A percentile compares a stretch with the other conserved stretches of the same genome.
These are phyloP conservation scores for Halyomorpha halys DNA, from an alignment of 1,140 invertebrate species.

Conservation along the genomic window DNA sequence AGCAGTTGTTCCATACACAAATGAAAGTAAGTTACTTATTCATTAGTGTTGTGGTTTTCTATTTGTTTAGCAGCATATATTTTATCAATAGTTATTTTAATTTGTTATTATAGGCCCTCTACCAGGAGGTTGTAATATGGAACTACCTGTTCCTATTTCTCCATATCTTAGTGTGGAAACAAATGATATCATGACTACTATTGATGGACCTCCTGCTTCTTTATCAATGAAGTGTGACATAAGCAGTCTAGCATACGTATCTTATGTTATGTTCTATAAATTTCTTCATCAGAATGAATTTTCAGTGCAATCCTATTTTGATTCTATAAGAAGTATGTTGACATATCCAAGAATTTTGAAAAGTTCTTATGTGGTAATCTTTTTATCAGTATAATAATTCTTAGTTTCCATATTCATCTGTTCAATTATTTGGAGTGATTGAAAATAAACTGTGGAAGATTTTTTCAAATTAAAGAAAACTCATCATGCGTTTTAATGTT, in stretches of 20 bases:
- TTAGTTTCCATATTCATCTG: not conserved
- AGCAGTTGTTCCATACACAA: slow-evolving; percentile 43
- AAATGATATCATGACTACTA: slow-evolving; percentile 41
- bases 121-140: slow-evolving; percentile 67
- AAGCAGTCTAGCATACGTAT: slow-evolving; percentile 34
- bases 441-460: not conserved
- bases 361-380: slow-evolving; percentile 9
- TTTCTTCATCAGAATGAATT: slow-evolving; percentile 50
- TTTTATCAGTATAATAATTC: not conserved
- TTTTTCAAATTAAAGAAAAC: not conserved
- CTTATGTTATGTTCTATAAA: slow-evolving; percentile 51
- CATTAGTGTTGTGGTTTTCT: slow-evolving; percentile 18
- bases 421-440: not conserved
- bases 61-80: not conserved
- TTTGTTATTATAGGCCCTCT: slow-evolving; percentile 48
- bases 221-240: slow-evolving; percentile 31
- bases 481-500: too few species aligned
- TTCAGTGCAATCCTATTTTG: slow-evolving; percentile 47
- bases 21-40: slow-evolving; percentile 40
- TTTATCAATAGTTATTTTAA: not conserved
- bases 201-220: slow-evolving; percentile 49
- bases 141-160: slow-evolving; percentile 49
- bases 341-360: slow-evolving; percentile 38
- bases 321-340: slow-evolving; percentile 49
- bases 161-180: slow-evolving; percentile 49